Evolutionary conservation across 2,888 invertebrate species (phyloP).

Genomic region (Drosophila quinaria): DNA sequence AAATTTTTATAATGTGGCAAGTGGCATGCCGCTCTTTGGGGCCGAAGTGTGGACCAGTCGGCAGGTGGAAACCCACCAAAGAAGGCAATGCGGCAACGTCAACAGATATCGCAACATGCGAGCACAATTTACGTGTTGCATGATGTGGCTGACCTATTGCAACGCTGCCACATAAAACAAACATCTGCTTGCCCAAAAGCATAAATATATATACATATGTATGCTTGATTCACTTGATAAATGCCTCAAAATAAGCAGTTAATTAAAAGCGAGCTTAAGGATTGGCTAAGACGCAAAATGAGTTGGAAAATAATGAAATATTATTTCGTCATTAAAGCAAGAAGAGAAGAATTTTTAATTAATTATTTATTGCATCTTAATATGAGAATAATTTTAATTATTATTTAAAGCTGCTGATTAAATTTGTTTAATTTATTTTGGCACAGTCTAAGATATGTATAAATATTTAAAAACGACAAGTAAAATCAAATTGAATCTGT

Average conservation of each 20-base stretch:
- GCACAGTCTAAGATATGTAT: too few species aligned
- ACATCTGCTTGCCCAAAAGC: constrained; percentile 14
- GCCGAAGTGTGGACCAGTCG: constrained; percentile 9
- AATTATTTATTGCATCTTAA: too few species aligned
- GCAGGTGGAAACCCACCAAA: constrained; percentile 53
- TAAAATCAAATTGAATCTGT: too few species aligned
- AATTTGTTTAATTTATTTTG: too few species aligned
- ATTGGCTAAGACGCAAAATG: neutral
- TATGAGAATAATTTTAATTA: too few species aligned
- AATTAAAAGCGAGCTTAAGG: neutral
- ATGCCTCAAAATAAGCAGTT: neutral
- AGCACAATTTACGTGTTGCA: constrained; percentile 33
- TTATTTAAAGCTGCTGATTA: too few species aligned
- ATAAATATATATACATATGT: constrained; percentile 7
- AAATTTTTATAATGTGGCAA: constrained; percentile 42
- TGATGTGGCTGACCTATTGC: constrained; percentile 34
- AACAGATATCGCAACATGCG: constrained; percentile 29
- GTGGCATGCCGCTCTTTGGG: constrained; percentile 20
- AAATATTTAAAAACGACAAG: too few species aligned
- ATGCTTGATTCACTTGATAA: neutral
- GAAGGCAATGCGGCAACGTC: constrained; percentile 25
- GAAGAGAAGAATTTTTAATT: too few species aligned
- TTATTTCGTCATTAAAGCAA: neutral
- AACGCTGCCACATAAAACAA: constrained; percentile 21
- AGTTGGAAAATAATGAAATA: neutral